Evolutionary conservation across 2,113 vertebrate genomes (phyloP), one percentile per base, ranked within the genome.

Genomic region (Stegastes partitus): DNA sequence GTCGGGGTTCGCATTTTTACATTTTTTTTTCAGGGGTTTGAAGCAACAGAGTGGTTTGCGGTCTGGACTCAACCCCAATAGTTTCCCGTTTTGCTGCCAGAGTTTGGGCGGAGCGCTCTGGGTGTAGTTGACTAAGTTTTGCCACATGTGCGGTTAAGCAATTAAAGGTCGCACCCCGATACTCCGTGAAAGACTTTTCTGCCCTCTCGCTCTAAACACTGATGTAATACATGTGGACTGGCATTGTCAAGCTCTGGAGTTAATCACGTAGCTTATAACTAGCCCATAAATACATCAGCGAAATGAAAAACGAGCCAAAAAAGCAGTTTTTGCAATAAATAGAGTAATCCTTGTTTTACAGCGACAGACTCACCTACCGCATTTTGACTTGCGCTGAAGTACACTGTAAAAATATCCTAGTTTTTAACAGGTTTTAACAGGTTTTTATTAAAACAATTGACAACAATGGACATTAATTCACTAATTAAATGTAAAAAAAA

Each of bases 91-190:
- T 81, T 77, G 69, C 62, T 78, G 72, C 28, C 68, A 68, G 10
- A 75, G 68, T 69, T 61, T 81, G 86, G 89, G 88, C 53, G 87
- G 83, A 77, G 91, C 16, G n/a, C 71, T 69, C 66, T 83, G 86
- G 86, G 84, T 89, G 80, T 78, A 85, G 79, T 75, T 87, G 70
- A 67, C 68, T 86, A 84, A 87, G 68, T 82, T 86, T 79, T 87
- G 69, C 86, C 88, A 87, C 83, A 91, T 89, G 89, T 89, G 79
- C 5, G 51, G 72, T 86, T 68, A 19, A 67, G 59, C 79, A 84
- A 89, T 91, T 79, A 74, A 86, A 82, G 73, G 61, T 74, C 4
- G 50, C 26, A 75, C 82, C 82, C 85, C 80, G 1, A 84, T 90
- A 69, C 44, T 64, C 26, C 58, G 21, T 25, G 18, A 62, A 50